Conservation (phyloP, 1,140 invertebrate species). For the Helicoverpa zea region DNA sequence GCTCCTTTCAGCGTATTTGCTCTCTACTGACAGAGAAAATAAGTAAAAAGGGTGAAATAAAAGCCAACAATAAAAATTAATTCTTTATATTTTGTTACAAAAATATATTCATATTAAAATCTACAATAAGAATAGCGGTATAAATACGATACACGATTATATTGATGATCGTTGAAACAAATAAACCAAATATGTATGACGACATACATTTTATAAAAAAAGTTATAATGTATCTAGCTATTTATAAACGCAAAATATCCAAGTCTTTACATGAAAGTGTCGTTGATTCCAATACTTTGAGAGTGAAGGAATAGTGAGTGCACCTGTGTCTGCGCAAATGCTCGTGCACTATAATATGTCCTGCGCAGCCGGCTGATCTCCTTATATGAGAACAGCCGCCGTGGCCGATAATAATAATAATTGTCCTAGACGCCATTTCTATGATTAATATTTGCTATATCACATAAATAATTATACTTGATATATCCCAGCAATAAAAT, state of each 20-base stretch:
- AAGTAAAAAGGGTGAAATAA: neutral
- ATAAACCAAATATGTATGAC: neutral
- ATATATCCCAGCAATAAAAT: too few species aligned
- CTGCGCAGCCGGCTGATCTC: too few species aligned
- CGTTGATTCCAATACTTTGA: neutral
- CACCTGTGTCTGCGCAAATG: too few species aligned
- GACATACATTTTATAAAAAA: neutral
- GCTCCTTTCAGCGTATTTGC: too few species aligned
- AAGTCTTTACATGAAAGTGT: neutral
- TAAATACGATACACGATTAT: conserved; percentile 45
- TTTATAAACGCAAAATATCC: conserved; percentile 7
- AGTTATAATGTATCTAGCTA: neutral
- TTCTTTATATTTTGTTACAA: conserved; percentile 44
- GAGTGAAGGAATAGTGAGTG: too few species aligned
- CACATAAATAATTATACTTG: too few species aligned
- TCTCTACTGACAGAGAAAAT: neutral
- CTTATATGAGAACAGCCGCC: too few species aligned
- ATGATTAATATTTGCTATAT: too few species aligned
- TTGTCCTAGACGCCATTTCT: too few species aligned
- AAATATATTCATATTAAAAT: conserved; percentile 40
- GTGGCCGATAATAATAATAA: too few species aligned
- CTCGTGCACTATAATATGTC: too few species aligned
- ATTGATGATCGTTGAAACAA: conserved; percentile 22
- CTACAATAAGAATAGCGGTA: conserved; percentile 8
- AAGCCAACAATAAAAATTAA: conserved; percentile 32